Base-by-base conservation (phyloP, 1,140 invertebrate species). In the Lepeophtheirus salmonis region DNA sequence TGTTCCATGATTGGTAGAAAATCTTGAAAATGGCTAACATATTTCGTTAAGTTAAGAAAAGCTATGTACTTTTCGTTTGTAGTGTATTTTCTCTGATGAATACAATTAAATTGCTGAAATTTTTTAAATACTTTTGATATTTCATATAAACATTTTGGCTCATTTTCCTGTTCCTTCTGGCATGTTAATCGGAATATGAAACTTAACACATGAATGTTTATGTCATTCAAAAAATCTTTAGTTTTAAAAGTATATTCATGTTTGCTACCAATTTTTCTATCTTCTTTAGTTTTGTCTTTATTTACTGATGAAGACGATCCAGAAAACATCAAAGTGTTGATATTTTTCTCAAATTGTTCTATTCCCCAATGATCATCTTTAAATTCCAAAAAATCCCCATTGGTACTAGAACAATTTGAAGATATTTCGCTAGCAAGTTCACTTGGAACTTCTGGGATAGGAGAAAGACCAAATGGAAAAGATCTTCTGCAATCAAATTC, bases 391-490 rank as follows among this genome's bases (percentile, higher is more conserved):
- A n/a, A 17, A 2, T 16, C 18, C 17, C 16, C 14, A 12, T 20
- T 50, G 16, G 49, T n/a, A 10, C 49, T 50, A 17, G 49, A 18
- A 14, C 21, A 54, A 1, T 20, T 54, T 16, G 52, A 54, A 2
- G 52, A 54, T 16, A 20, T 22, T 22, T 54, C 52, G 23, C 52
- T 54, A 14, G 52, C 52, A n/a, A 54, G 22, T 54, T 54, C 52
- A 54, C 52, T 54, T 18, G 52, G 52, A 3, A 54, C 52, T 14
- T 54, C 52, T 2, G 52, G 52, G 3, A 54, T 54, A 20, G 52
- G 52, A 18, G 52, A 54, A 17, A 54, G 23, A 2, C 52, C 52
- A 22, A 54, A 54, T 3, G 52, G 52, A 22, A 54, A 54, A 3
- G 23, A 3, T 22, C 52, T 2, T 20, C 52, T 54, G 2, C 17